These are phyloP conservation scores for Chrysina gloriosa DNA, from an alignment of 2,888 invertebrate species.

Conservation along the genomic window DNA sequence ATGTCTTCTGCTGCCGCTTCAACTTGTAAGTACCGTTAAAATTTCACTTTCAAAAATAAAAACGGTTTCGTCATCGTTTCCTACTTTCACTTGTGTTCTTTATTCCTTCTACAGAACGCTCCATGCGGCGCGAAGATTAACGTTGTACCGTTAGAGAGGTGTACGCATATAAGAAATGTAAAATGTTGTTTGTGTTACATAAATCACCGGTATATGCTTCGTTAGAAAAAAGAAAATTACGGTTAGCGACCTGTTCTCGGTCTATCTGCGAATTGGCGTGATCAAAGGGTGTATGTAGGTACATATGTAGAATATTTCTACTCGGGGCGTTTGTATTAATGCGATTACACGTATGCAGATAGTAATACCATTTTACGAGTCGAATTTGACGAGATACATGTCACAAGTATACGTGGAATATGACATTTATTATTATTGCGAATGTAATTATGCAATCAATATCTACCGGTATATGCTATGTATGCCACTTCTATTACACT, in stretches of 20 bases:
- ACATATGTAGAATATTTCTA: not conserved
- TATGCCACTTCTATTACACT: no score
- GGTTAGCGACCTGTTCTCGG: not conserved
- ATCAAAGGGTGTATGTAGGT: not conserved
- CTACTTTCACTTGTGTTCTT: slow-evolving; percentile 42
- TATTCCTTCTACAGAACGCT: slow-evolving; percentile 37
- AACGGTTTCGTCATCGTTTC: slow-evolving; percentile 49
- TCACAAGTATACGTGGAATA: no score
- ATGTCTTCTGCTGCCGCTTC: slow-evolving; percentile 23
- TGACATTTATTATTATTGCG: no score
- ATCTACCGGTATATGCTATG: no score
- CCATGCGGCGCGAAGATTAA: slow-evolving; percentile 34
- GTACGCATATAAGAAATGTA: slow-evolving; percentile 3
- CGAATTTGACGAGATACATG: no score
- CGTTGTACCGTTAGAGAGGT: slow-evolving; percentile 29
- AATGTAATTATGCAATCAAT: no score
- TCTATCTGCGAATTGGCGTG: not conserved
- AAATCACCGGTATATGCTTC: slow-evolving; percentile 4
- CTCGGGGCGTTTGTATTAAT: no score
- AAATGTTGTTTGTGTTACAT: slow-evolving; percentile 29
- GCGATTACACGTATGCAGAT: no score
- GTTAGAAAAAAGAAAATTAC: not conserved
- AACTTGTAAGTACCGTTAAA: slow-evolving; percentile 39
- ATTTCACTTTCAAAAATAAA: slow-evolving; percentile 52
- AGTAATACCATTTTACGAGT: no score